Evolutionary conservation across 2,113 vertebrate genomes (phyloP).

Genomic region (Rousettus leschenaultii): DNA sequence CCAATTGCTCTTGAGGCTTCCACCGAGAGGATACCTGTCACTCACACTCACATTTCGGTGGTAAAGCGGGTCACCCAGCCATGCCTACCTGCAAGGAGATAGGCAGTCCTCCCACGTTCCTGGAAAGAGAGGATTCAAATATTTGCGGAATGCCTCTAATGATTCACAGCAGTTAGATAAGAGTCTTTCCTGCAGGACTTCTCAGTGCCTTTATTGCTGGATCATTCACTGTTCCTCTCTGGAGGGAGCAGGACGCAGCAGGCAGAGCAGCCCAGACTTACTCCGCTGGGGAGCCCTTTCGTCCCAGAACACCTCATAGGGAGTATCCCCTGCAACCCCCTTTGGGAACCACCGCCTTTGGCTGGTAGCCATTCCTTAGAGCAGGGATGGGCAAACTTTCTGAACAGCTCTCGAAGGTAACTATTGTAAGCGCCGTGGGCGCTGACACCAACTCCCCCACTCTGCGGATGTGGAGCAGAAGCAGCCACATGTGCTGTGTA

Average conservation of each 20-base stretch:
- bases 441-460: background rate
- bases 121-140: background rate
- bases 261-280: too few relatives aligned
- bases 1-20: background rate
- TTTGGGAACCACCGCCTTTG: background rate
- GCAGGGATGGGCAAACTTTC: background rate
- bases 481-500: background rate
- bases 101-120: background rate
- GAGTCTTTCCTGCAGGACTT: background rate
- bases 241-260: background rate
- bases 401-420: background rate
- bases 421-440: background rate
- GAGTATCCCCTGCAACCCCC: background rate
- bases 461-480: background rate
- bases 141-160: background rate
- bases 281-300: background rate
- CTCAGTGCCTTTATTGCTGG: background rate
- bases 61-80: background rate
- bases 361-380: background rate
- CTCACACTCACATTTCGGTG: background rate
- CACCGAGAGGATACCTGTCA: background rate
- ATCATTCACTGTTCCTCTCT: rapidly evolving
- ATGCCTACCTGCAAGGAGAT: background rate
- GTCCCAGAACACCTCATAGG: background rate
- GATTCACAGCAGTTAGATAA: background rate